Conservation (phyloP, 2,113 vertebrate species). For the Burhinus oedicnemus region DNA sequence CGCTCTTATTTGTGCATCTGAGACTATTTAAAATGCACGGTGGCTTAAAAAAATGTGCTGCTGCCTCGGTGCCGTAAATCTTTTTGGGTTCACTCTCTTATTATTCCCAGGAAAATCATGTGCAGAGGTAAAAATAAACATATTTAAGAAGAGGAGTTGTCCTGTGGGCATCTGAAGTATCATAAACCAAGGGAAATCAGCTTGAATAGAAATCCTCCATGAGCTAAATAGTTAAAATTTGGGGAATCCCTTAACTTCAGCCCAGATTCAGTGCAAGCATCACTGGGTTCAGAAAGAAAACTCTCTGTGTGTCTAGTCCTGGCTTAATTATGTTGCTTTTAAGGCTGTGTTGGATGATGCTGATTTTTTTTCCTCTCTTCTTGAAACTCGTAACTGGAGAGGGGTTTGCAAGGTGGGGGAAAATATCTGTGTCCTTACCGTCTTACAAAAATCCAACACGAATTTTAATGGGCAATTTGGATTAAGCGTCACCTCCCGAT, state of each 20-base stretch:
- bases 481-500: rapidly evolving
- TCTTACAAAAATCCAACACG: not conserved
- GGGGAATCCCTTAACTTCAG: not conserved
- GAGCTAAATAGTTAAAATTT: not conserved
- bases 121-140: not conserved
- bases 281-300: not conserved
- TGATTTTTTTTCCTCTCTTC: not conserved
- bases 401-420: not conserved
- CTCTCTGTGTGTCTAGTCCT: rapidly evolving
- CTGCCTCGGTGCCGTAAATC: rapidly evolving
- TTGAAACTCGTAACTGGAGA: not conserved
- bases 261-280: not conserved
- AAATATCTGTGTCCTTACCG: rapidly evolving
- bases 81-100: not conserved
- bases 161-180: not conserved
- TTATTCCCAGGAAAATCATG: not conserved
- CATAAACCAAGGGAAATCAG: not conserved
- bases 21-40: rapidly evolving
- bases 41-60: not conserved
- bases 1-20: not conserved
- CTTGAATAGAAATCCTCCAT: not conserved
- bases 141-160: not conserved
- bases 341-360: not conserved
- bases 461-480: rapidly evolving
- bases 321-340: not conserved